Base-by-base conservation (phyloP, 2,113 vertebrate genomes). In the Cyanistes caeruleus region DNA sequence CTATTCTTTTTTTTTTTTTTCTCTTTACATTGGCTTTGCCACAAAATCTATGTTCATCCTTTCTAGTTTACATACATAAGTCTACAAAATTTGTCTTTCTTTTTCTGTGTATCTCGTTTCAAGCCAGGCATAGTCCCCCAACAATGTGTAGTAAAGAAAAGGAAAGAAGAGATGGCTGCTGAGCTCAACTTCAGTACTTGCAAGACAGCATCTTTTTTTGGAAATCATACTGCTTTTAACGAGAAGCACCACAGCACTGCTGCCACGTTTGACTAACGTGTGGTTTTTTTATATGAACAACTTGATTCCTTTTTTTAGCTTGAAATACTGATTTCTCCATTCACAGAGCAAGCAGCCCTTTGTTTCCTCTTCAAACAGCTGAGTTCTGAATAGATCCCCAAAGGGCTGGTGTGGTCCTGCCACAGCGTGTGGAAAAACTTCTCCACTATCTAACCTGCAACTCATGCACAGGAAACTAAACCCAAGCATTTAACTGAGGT, bases 201-300 rank as follows among this genome's bases (percentile, higher is more conserved):
- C 93, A 95, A 96, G 95, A 96, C 93, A 81, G 76, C 64, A 72
- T 84, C 90, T 86, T 92, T 94, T 95, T 95, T 94, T 92, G 83
- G 68, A 88, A 96, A 77, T 72, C n/a, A 9, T 60, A 51, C 37
- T 79, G 75, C 76, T 90, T 87, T 85, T 73, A 91, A 89, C 1
- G 0, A 93, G 60, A 84, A 89, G 31, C 73, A 78, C 72, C 72
- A 74, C 4, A 77, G 76, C 73, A n/a, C 25, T 68, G 68, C 88
- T 81, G 83, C 76, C 81, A 82, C 15, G 0, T 83, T 92, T 83
- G 74, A 83, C 89, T 92, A 53, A 23, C 3, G 33, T 20, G 41
- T 70, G 78, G 31, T 74, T 91, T 69, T 69, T 39, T 73, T 37
- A 23, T 23, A 91, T 10, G 63, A 94, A 88, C 35, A 51, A 77